Evolutionary conservation across 2,888 invertebrate genomes (phyloP), one percentile per base, ranked within the genome.

Genomic region (Diarsia dahlii): DNA sequence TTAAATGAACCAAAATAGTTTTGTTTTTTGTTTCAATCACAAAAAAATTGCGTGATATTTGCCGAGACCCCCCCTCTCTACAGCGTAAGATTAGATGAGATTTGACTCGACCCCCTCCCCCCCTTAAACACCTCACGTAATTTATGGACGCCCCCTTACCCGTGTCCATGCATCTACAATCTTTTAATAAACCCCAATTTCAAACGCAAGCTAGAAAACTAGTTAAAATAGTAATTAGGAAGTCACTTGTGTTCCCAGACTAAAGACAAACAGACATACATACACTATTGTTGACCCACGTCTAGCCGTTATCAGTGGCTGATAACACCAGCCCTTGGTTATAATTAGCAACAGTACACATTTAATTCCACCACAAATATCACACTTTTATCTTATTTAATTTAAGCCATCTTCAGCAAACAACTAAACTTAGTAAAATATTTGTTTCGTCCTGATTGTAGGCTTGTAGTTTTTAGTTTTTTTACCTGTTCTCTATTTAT

Each of bases 311-410:
- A 81, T 81, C 81, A 71, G 74, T 45, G 58, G 60, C 58, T 71
- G 81, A 84, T 81, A 81, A 68, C 73, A 23, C 1, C 79, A 70
- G 74, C 67, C 67, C 71, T 71, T 68, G 63, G 58, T 50, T 71
- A 81, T 74, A 71, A 81, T 84, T 84, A 81, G 76, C 63, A 52
- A 48, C 70, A 67, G 68, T 80, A 71, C n/a, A 68, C n/a, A n/a
- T 62, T 67, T 84, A 63, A 75, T 63, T 71, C 67, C 46, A 70
- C n/a, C 1, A 62, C 80, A 84, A 74, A 74, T 64, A 81, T 10
- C 2, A 46, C 46, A 64, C 80, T 80, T 71, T 80, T 80, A 71
- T 82, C 83, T 67, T 79, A 72, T 81, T 84, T 83, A 68, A 64
- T 71, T 70, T 73, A 23, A 68, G 39, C 58, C 60, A 23, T 8